These are phyloP conservation scores for Neodiprion lecontei DNA, from an alignment of 1,140 invertebrate species.

Conservation along the genomic window DNA sequence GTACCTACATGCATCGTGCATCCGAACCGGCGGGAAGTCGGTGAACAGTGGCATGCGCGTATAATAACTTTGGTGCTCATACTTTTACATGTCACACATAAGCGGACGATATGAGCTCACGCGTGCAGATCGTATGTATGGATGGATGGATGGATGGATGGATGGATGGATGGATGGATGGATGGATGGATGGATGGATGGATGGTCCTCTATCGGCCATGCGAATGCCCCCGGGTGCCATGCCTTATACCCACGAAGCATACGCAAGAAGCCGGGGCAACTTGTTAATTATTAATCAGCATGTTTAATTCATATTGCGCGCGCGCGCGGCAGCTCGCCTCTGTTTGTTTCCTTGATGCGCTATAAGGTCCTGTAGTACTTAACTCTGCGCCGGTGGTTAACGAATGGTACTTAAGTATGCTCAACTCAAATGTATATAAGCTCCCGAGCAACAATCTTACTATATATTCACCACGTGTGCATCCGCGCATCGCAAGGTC, in stretches of 20 bases:
- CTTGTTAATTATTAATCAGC: constrained; percentile 60
- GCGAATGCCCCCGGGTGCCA: neutral
- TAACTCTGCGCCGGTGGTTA: neutral
- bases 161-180: too few relatives aligned
- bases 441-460: neutral
- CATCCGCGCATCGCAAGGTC: constrained; percentile 8
- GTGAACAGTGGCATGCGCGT: too few relatives aligned
- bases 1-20: neutral
- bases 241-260: neutral
- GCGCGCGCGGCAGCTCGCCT: constrained; percentile 30
- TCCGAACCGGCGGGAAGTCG: neutral
- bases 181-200: too few relatives aligned
- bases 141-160: too few relatives aligned
- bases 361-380: constrained; percentile 26
- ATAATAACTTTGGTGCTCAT: too few relatives aligned
- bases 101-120: too few relatives aligned
- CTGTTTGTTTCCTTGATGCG: constrained; percentile 59
- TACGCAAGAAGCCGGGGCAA: constrained; percentile 23
- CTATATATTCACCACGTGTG: constrained; percentile 18
- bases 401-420: constrained; percentile 13
- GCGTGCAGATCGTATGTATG: too few relatives aligned
- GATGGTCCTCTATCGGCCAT: neutral
- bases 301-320: constrained; percentile 60
- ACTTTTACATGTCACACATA: too few relatives aligned
- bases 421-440: constrained; percentile 9